A percentile compares a stretch with the other conserved stretches of the same genome.
These are phyloP conservation scores for Parthenolecanium corni DNA, from an alignment of 2,888 invertebrate genomes.

Conservation along the genomic window DNA sequence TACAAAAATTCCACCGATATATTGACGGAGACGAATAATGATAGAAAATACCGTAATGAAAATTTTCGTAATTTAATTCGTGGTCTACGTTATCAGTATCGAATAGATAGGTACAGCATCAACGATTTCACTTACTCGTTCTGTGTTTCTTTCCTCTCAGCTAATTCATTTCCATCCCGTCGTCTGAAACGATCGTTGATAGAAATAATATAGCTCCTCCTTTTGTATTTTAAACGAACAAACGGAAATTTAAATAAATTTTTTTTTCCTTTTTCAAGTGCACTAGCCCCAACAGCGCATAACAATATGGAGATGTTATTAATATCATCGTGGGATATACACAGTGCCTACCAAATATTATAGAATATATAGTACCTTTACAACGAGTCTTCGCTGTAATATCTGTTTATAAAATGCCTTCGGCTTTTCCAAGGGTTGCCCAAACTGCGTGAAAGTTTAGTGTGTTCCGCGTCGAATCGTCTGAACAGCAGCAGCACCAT, in stretches of 20 bases:
- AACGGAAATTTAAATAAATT: conserved; percentile 23
- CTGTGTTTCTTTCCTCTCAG: not conserved
- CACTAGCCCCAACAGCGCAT: conserved; percentile 20
- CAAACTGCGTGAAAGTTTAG: not conserved
- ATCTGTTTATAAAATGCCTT: conserved; percentile 14
- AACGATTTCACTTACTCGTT: not conserved
- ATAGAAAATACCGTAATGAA: too few relatives aligned
- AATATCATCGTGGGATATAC: conserved; percentile 24
- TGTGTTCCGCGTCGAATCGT: not conserved
- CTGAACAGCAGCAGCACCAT: too few relatives aligned
- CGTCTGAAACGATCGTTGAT: not conserved
- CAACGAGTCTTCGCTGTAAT: conserved; percentile 18
- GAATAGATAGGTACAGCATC: not conserved
- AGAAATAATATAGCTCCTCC: not conserved
- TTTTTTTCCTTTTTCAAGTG: not conserved
- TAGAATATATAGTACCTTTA: too few relatives aligned
- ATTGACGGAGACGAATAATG: too few relatives aligned
- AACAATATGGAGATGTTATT: conserved; percentile 29
- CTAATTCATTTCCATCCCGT: not conserved
- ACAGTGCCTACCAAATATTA: too few relatives aligned
- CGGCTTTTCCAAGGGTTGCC: conserved; percentile 16
- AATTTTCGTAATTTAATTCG: too few relatives aligned
- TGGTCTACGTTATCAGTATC: not conserved
- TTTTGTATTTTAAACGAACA: not conserved
- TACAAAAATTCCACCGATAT: too few relatives aligned